Conservation (phyloP, 2,797 vertebrate genomes). For the Neosalanx taihuensis region DNA sequence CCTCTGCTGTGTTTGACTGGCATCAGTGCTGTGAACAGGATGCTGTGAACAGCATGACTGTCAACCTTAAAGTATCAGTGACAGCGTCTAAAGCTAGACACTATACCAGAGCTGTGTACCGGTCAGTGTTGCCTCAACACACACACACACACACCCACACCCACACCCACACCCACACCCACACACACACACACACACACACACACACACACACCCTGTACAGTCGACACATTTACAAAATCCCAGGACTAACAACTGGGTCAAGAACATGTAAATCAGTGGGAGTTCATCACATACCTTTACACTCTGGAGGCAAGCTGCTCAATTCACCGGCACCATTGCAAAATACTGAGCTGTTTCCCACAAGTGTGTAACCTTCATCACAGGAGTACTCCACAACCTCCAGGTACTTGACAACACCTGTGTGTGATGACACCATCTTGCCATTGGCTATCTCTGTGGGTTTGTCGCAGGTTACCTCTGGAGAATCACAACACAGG, state of each 20-base stretch:
- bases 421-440: background rate
- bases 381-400: slow-evolving; percentile 49
- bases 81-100: too few species aligned
- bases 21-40: too few species aligned
- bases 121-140: too few species aligned
- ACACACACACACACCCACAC: background rate
- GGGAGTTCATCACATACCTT: slow-evolving; percentile 39
- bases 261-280: slow-evolving; percentile 1
- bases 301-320: slow-evolving; percentile 53
- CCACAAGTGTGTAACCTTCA: slow-evolving; percentile 44
- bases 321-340: slow-evolving; percentile 36
- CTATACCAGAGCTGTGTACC: too few species aligned
- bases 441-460: slow-evolving; percentile 30
- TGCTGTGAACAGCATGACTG: too few species aligned
- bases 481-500: slow-evolving; percentile 44
- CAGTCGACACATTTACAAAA: background rate
- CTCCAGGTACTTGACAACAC: slow-evolving; percentile 23
- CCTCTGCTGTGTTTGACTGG: too few species aligned
- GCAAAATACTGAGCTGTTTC: slow-evolving; percentile 35
- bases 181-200: background rate
- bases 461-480: slow-evolving; percentile 41
- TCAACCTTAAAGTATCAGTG: too few species aligned
- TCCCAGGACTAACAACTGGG: too few species aligned
- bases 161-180: too few species aligned
- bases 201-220: background rate